phyloP scores from a whole-genome alignment of 2,888 invertebrate genomes.

The Lagria hirta region DNA sequence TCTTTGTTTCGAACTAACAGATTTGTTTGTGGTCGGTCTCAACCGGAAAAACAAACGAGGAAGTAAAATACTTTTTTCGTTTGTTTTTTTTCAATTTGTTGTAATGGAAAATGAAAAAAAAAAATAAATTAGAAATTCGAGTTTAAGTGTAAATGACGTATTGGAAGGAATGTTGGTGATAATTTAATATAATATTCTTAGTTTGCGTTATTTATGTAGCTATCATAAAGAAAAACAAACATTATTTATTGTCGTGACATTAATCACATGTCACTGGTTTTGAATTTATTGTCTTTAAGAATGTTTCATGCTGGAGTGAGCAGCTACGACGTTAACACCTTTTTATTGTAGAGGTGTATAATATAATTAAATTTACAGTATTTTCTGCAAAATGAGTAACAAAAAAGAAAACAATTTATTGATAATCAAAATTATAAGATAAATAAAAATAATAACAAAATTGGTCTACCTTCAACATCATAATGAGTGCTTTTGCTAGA shows the following conservation, averaged over 20 bases:
- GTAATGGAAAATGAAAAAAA: too few relatives aligned
- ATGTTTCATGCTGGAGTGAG: conserved; percentile 14
- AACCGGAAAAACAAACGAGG: too few relatives aligned
- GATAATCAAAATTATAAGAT: too few relatives aligned
- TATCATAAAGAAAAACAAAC: conserved; percentile 37
- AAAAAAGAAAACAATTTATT: too few relatives aligned
- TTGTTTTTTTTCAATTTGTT: too few relatives aligned
- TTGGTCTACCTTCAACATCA: too few relatives aligned
- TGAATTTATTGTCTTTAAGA: conserved; percentile 35
- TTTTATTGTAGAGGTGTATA: conserved; percentile 19
- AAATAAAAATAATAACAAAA: too few relatives aligned
- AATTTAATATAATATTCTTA: conserved; percentile 39
- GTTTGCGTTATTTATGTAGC: conserved; percentile 38
- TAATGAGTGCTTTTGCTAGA: too few relatives aligned
- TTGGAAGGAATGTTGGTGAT: conserved; percentile 27
- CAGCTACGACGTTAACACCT: conserved; percentile 24
- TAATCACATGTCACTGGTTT: conserved; percentile 38
- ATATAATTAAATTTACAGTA: conserved; percentile 17
- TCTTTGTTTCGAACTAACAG: conserved; percentile 32
- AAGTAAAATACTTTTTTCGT: too few relatives aligned
- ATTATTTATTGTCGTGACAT: conserved; percentile 39
- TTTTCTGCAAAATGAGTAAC: too few relatives aligned
- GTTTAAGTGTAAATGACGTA: too few relatives aligned
- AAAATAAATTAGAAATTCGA: too few relatives aligned
- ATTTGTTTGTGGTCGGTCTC: conserved; percentile 42